Conservation (phyloP, 1,140 invertebrate genomes). For the Drosophila nigromelanica region DNA sequence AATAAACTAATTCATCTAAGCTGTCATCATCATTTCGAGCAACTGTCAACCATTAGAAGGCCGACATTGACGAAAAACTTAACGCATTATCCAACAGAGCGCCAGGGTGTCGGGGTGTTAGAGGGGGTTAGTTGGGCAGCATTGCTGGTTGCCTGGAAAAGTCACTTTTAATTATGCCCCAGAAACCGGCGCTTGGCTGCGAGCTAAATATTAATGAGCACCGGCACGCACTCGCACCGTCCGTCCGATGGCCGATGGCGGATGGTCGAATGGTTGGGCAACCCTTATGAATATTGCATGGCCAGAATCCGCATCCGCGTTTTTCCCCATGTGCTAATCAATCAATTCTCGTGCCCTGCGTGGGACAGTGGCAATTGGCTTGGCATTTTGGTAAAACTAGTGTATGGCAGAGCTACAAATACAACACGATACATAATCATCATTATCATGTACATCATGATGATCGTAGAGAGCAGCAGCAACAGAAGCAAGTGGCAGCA, state of each 20-base stretch:
- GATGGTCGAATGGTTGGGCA: conserved; percentile 17
- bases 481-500: conserved; percentile 7
- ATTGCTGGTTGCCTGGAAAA: conserved; percentile 54
- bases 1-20: conserved; percentile 80
- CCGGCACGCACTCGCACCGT: conserved; percentile 39
- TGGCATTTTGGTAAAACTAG: conserved; percentile 51
- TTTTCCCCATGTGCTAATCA: conserved; percentile 54
- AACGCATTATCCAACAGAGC: conserved; percentile 68
- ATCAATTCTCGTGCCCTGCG: conserved; percentile 60
- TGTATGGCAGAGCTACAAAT: background rate
- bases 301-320: conserved; percentile 26
- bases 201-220: conserved; percentile 74
- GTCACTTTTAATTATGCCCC: conserved; percentile 78
- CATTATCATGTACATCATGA: conserved; percentile 1
- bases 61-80: conserved; percentile 74
- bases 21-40: conserved; percentile 81
- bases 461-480: background rate
- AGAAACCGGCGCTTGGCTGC: conserved; percentile 22
- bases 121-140: background rate
- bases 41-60: conserved; percentile 74
- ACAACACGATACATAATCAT: conserved; percentile 13
- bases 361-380: conserved; percentile 65
- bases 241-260: background rate
- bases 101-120: background rate
- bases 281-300: conserved; percentile 78